Evolutionary conservation across 2,797 vertebrate genomes (phyloP).

Genomic region (Rhabdomys pumilio): DNA sequence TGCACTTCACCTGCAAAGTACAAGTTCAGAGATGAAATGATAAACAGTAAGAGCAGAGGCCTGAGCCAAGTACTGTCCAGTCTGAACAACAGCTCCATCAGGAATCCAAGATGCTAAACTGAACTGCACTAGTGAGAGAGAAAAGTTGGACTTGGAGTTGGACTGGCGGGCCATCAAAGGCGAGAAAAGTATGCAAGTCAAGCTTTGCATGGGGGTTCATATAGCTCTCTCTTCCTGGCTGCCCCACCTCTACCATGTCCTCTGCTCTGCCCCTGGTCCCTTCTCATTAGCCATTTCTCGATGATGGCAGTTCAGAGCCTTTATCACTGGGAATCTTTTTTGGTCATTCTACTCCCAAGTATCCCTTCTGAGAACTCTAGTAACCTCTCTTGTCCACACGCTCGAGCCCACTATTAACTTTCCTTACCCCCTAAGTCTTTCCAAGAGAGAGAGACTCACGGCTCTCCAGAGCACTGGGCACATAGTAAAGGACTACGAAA

Average conservation of each 20-base stretch:
- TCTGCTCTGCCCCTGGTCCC: no score
- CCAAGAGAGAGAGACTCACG: not conserved
- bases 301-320: not conserved
- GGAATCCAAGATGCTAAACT: not conserved
- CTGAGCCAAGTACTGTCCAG: not conserved
- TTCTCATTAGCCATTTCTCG: not conserved
- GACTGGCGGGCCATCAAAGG: not conserved
- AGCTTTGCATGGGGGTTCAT: not conserved
- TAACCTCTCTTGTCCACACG: fast-evolving
- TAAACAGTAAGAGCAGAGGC: not conserved
- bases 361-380: not conserved
- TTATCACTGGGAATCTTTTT: not conserved
- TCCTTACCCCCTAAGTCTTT: not conserved
- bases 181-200: not conserved
- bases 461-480: not conserved
- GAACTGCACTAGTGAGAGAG: not conserved
- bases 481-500: not conserved
- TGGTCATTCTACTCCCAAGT: not conserved
- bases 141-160: not conserved
- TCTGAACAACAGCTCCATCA: not conserved
- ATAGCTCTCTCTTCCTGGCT: no score
- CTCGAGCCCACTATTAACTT: not conserved
- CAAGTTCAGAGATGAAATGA: not conserved
- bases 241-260: not conserved
- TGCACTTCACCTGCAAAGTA: not conserved